Conservation (phyloP, 1,140 invertebrate species). For the Homalodisca vitripennis region DNA sequence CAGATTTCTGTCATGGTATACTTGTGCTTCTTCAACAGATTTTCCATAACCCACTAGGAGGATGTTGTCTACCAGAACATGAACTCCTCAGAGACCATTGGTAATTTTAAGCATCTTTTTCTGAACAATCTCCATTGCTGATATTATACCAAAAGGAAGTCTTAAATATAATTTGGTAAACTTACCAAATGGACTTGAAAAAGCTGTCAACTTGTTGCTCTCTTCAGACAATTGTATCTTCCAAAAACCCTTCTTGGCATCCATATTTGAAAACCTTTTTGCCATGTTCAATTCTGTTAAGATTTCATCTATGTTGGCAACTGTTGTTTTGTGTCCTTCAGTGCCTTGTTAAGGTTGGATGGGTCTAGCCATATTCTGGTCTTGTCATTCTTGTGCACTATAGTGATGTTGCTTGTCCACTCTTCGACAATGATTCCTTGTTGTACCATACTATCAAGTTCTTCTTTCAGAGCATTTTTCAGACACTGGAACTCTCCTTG, state of each 20-base stretch:
- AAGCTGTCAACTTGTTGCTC: neutral
- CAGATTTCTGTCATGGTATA: neutral
- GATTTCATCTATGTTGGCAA: conserved; percentile 1
- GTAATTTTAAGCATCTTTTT: neutral
- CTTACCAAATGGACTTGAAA: neutral
- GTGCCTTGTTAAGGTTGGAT: neutral
- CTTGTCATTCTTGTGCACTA: neutral
- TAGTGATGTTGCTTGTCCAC: neutral
- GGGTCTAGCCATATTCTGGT: neutral
- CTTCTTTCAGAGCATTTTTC: neutral
- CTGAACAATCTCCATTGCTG: neutral
- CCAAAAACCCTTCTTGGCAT: neutral
- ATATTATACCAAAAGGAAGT: neutral
- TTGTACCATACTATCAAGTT: neutral
- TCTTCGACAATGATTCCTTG: neutral
- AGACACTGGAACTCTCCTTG: no score
- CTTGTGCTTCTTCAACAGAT: neutral
- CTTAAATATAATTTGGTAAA: neutral
- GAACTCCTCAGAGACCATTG: neutral
- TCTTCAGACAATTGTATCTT: neutral
- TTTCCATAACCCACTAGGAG: neutral
- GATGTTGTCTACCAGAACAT: neutral
- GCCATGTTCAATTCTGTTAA: neutral
- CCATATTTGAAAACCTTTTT: neutral
- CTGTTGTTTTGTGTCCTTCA: neutral